A percentile compares a stretch with the other conserved stretches of the same genome.
These are phyloP conservation scores for Diplolepis rosae DNA, from an alignment of 2,888 invertebrate species.

Conservation along the genomic window DNA sequence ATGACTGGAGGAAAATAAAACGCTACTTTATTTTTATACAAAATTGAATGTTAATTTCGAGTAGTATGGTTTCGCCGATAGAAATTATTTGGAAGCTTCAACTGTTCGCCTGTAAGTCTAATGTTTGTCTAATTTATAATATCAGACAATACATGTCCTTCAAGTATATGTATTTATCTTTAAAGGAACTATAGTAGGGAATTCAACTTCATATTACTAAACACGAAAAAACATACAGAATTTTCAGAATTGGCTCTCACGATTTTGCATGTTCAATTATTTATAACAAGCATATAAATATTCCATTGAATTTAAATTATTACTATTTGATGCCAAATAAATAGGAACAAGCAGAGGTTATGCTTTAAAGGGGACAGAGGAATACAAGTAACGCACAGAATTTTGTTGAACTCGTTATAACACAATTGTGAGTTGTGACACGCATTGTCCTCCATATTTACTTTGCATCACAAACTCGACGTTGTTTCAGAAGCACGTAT, in stretches of 20 bases:
- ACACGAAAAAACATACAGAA: neutral
- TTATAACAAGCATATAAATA: neutral
- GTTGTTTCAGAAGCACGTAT: conserved; percentile 36
- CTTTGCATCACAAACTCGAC: conserved; percentile 52
- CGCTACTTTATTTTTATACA: too few relatives aligned
- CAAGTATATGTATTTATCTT: too few relatives aligned
- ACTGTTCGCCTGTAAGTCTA: too few relatives aligned
- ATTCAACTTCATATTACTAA: too few relatives aligned
- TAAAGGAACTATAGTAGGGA: too few relatives aligned
- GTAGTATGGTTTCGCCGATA: too few relatives aligned
- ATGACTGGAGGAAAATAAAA: too few relatives aligned
- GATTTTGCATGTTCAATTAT: neutral
- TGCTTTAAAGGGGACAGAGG: conserved; percentile 1
- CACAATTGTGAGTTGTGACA: conserved; percentile 58
- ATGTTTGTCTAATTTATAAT: too few relatives aligned
- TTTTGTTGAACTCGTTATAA: conserved; percentile 54
- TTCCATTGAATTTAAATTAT: neutral
- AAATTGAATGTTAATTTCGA: too few relatives aligned
- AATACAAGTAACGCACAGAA: conserved; percentile 55
- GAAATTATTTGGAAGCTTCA: too few relatives aligned
- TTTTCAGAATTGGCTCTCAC: neutral
- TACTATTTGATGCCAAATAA: neutral
- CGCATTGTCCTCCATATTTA: conserved; percentile 50
- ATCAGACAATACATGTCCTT: too few relatives aligned
- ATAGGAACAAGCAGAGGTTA: neutral